Evolutionary conservation across 35 echinoderm and acorn worm genomes (phyloP).

Genomic region (Eucidaris tribuloides): DNA sequence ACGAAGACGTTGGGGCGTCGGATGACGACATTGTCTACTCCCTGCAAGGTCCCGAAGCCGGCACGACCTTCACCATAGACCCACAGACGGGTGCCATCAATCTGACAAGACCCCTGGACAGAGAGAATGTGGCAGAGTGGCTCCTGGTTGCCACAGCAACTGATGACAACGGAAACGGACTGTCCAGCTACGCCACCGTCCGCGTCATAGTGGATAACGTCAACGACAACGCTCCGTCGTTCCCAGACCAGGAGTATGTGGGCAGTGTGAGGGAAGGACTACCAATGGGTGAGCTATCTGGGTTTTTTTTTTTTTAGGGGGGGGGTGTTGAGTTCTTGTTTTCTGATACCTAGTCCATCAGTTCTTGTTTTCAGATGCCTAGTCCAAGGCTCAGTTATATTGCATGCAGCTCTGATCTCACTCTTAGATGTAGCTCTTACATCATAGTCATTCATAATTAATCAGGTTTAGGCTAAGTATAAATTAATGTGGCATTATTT

Average conservation of each 20-base stretch:
- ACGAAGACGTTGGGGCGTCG: slow-evolving; percentile 43
- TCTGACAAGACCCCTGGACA: slow-evolving; percentile 40
- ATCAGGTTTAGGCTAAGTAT: too few species aligned
- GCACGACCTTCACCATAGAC: slow-evolving; percentile 58
- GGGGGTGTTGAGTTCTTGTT: too few species aligned
- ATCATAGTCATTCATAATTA: background rate
- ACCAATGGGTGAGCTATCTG: slow-evolving; percentile 43
- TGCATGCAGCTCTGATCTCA: background rate
- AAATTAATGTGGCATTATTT: too few species aligned
- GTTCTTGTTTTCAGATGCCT: too few species aligned
- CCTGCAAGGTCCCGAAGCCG: slow-evolving; percentile 46
- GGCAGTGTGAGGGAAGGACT: slow-evolving; percentile 63
- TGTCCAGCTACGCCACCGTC: slow-evolving; percentile 58
- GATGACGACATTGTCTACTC: slow-evolving; percentile 37
- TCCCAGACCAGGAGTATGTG: slow-evolving; percentile 57
- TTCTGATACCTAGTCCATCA: too few species aligned
- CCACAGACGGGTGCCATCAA: slow-evolving; percentile 38
- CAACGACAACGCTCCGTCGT: slow-evolving; percentile 68
- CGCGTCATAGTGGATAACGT: slow-evolving; percentile 40
- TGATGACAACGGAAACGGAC: slow-evolving; percentile 51
- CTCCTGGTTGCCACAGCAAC: slow-evolving; percentile 53
- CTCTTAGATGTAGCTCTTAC: background rate
- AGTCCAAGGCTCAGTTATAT: background rate
- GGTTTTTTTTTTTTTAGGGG: background rate
- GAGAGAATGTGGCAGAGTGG: slow-evolving; percentile 50